Evolutionary conservation across 2,888 invertebrate species (phyloP).

Genomic region (Calephelis perditalis): DNA sequence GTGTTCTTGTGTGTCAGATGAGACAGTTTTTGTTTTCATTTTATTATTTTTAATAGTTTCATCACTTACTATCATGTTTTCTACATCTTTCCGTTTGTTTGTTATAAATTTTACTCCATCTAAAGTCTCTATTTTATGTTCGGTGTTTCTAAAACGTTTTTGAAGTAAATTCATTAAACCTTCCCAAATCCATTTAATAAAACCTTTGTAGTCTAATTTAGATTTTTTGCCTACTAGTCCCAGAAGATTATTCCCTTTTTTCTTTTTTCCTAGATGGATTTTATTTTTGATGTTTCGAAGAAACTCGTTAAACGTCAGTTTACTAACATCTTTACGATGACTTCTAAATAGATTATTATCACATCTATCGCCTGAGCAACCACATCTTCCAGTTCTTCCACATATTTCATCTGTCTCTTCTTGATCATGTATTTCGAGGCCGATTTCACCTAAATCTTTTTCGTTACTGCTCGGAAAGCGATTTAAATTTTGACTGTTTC

Average conservation of each 20-base stretch:
- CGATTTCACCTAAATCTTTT: too few species aligned
- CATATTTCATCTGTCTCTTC: slow-evolving; percentile 24
- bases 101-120: not conserved
- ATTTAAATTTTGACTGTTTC: too few species aligned
- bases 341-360: slow-evolving; percentile 3
- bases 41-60: not conserved
- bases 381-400: slow-evolving; percentile 29
- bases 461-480: too few species aligned
- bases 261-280: not conserved
- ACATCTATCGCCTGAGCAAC: slow-evolving; percentile 25
- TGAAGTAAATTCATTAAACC: not conserved
- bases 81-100: not conserved
- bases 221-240: not conserved
- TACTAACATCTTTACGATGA: not conserved
- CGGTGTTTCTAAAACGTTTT: not conserved
- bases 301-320: not conserved
- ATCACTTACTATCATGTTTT: not conserved
- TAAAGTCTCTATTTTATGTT: not conserved
- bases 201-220: not conserved
- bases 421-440: not conserved
- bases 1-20: not conserved
- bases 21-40: not conserved
- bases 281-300: not conserved
- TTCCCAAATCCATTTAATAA: not conserved
- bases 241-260: not conserved